Evolutionary conservation across 2,888 invertebrate species (phyloP), one percentile per base, ranked within the genome.

Genomic region (Caenorhabditis zanzibari): DNA sequence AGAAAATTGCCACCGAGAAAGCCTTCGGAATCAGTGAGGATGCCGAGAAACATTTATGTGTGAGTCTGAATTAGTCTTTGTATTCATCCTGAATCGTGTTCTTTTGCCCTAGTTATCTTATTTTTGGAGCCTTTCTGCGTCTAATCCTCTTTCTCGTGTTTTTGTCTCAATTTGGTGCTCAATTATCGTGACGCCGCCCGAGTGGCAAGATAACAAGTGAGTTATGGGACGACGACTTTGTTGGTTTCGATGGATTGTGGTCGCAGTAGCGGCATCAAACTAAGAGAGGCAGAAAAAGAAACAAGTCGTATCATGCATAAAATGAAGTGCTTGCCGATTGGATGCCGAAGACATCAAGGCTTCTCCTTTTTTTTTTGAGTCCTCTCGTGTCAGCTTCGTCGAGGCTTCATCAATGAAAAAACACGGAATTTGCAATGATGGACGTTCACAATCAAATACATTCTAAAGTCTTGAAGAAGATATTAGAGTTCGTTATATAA

Each of bases 281-380:
- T 49, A 9, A 66, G 38, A 54, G 49, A 24, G 54, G 54, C 35
- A 38, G 54, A 47, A 47, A 47, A 75, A 75, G 75, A 75, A 75
- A 75, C 64, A 75, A 64, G 76, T 76, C 52, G 69, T 77, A 77
- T 77, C 77, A 77, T 77, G 71, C 77, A 77, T 77, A 77, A 77
- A 77, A 77, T 77, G 71, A 71, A 77, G 69, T 77, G 69, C 71
- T 71, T 77, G 77, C 77, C 63, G 77, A 69, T 77, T 77, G 76
- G 75, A 47, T 66, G 75, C 75, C 58, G 35, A 52, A 68, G 47
- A 58, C 54, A 58, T 49, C 66, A 49, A 24, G 54, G 63, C 63
- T 56, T 54, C 26, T 54, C 56, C 35, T 38, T 66, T 49, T 52
- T 64, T 61, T 64, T 64, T 24, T 16, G 26, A 19, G 44, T 59